Conservation (phyloP, 1,140 invertebrate species). For the Idris sp. region DNA sequence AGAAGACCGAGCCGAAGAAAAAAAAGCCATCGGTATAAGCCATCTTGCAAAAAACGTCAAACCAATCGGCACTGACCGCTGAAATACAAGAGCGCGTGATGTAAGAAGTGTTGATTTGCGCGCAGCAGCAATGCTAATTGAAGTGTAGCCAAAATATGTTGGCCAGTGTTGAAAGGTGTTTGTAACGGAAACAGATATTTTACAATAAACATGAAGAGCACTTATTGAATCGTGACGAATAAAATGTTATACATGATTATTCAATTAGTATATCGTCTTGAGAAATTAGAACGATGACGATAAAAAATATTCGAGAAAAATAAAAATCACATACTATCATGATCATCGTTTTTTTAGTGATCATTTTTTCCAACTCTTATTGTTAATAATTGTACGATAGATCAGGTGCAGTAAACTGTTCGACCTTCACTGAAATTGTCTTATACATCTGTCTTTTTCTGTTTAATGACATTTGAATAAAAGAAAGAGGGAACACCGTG, state of each 20-base stretch:
- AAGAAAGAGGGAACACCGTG: not conserved
- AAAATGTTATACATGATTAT: slow-evolving; percentile 10
- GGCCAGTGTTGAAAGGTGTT: slow-evolving; percentile 7
- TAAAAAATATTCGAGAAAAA: too few species aligned
- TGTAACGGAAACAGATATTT: not conserved
- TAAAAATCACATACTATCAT: too few species aligned
- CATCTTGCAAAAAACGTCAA: slow-evolving; percentile 9
- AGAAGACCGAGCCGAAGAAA: not conserved
- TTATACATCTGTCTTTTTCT: slow-evolving; percentile 3
- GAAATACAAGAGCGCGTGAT: slow-evolving; percentile 1
- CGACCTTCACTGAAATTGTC: slow-evolving; percentile 3
- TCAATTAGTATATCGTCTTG: slow-evolving; percentile 13
- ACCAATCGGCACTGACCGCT: not conserved
- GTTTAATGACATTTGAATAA: not conserved
- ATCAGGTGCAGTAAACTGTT: not conserved
- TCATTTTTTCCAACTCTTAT: too few species aligned
- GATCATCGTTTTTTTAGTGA: too few species aligned
- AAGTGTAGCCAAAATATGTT: slow-evolving; percentile 26
- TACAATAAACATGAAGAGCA: not conserved
- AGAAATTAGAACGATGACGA: not conserved
- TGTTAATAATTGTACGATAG: not conserved
- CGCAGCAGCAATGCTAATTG: not conserved
- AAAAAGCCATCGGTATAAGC: slow-evolving; percentile 5
- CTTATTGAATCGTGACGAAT: slow-evolving; percentile 3
- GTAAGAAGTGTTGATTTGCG: slow-evolving; percentile 10